These are phyloP conservation scores for Tamias sibiricus DNA, from an alignment of 2,113 vertebrate genomes.

Conservation along the genomic window DNA sequence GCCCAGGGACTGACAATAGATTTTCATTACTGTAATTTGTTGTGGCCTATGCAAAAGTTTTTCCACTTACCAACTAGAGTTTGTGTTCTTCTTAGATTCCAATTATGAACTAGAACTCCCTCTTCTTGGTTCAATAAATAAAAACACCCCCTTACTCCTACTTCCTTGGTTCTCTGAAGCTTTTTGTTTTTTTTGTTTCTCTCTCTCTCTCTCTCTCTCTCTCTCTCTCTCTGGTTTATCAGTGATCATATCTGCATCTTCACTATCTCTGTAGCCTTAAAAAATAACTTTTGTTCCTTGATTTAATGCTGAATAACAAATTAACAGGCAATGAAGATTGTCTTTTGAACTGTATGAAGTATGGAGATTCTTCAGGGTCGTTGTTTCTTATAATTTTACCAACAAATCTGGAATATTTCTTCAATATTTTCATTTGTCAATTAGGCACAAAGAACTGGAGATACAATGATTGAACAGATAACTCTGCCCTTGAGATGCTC, in stretches of 20 bases:
- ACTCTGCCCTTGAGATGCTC: not conserved
- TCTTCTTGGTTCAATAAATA: not conserved
- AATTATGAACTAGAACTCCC: not conserved
- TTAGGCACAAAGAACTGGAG: not conserved
- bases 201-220: too few species aligned
- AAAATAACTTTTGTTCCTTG: not conserved
- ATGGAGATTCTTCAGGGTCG: not conserved
- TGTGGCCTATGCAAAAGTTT: not conserved
- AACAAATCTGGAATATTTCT: not conserved
- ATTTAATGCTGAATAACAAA: not conserved
- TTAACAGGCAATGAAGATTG: not conserved
- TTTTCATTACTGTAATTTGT: not conserved
- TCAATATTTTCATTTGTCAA: not conserved
- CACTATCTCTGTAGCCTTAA: not conserved
- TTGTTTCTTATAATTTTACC: not conserved
- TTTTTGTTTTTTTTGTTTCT: too few species aligned
- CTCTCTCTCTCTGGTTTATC: not conserved
- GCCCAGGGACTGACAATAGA: not conserved
- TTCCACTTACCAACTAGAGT: not conserved
- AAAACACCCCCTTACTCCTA: not conserved
- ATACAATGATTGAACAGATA: not conserved
- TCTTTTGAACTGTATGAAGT: not conserved
- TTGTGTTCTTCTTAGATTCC: not conserved
- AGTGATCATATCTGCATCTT: not conserved
- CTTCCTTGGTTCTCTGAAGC: constrained; percentile 10